Evolutionary conservation across 2,113 vertebrate species (phyloP).

Genomic region (Eonycteris spelaea): DNA sequence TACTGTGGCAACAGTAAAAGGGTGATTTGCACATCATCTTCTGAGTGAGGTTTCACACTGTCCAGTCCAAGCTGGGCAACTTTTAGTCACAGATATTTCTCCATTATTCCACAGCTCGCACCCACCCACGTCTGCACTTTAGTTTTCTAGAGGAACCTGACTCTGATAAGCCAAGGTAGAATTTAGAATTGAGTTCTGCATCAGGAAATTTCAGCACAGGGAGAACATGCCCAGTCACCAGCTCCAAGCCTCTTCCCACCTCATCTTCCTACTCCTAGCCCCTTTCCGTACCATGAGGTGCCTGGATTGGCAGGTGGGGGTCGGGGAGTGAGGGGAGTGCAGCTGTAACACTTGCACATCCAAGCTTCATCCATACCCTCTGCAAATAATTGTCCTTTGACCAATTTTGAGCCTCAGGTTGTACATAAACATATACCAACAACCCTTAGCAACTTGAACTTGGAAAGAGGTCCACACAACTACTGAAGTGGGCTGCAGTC

Average conservation of each 20-base stretch:
- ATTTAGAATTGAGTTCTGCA: not conserved
- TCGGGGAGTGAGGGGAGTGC: too few species aligned
- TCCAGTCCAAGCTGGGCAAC: not conserved
- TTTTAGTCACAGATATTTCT: not conserved
- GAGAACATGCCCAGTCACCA: not conserved
- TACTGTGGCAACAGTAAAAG: not conserved
- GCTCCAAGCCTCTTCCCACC: fast-evolving
- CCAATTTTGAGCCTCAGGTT: not conserved
- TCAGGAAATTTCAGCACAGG: not conserved
- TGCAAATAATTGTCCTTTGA: not conserved
- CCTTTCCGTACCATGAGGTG: fast-evolving
- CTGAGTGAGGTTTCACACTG: not conserved
- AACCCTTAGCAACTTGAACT: not conserved
- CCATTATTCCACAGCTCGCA: not conserved
- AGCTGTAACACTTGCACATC: not conserved
- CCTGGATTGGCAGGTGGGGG: not conserved
- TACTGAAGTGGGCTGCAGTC: not conserved
- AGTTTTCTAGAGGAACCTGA: not conserved
- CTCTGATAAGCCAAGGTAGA: not conserved
- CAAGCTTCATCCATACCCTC: not conserved
- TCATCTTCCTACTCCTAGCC: not conserved
- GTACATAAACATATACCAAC: not conserved
- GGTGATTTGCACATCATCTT: not conserved
- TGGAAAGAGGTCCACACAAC: not conserved
- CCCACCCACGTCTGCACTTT: not conserved